phyloP scores from a whole-genome alignment of 2,113 vertebrate species.

The Columba janthina region DNA sequence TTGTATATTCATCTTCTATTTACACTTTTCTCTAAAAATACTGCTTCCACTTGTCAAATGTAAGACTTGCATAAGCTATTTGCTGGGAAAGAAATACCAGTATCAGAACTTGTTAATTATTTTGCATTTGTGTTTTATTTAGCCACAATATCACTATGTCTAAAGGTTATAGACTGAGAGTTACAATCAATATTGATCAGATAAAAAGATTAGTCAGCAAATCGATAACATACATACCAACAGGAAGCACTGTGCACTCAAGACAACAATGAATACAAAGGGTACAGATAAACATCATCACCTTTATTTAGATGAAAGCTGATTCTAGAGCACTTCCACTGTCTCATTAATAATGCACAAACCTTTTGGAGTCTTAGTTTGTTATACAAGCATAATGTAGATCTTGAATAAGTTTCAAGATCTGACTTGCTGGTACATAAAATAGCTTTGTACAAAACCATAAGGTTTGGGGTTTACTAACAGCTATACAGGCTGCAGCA shows the following conservation, averaged over 20 bases:
- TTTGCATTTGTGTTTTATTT: conserved; percentile 70
- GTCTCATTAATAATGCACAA: conserved; percentile 73
- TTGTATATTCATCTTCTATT: conserved; percentile 83
- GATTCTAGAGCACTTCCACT: conserved; percentile 58
- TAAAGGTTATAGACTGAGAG: conserved; percentile 78
- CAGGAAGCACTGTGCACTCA: conserved; percentile 70
- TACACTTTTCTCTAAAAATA: conserved; percentile 73
- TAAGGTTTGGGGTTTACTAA: not conserved
- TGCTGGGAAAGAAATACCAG: conserved; percentile 42
- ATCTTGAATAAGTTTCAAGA: conserved; percentile 38
- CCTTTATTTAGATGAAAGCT: conserved; percentile 75
- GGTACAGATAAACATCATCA: conserved; percentile 70
- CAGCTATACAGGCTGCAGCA: not conserved
- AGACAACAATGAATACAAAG: conserved; percentile 65
- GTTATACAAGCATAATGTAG: conserved; percentile 23
- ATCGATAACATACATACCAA: conserved; percentile 67
- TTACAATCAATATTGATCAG: conserved; percentile 78
- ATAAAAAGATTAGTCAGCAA: conserved; percentile 79
- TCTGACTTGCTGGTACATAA: not conserved
- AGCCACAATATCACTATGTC: conserved; percentile 59
- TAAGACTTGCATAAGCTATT: conserved; percentile 14
- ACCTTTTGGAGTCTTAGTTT: conserved; percentile 35
- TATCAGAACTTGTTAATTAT: conserved; percentile 66
- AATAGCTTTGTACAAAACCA: not conserved
- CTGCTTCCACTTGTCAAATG: conserved; percentile 51